A percentile compares a stretch with the other conserved stretches of the same genome.
phyloP scores from a whole-genome alignment of 1,140 invertebrate species.

The Oryzaephilus surinamensis region DNA sequence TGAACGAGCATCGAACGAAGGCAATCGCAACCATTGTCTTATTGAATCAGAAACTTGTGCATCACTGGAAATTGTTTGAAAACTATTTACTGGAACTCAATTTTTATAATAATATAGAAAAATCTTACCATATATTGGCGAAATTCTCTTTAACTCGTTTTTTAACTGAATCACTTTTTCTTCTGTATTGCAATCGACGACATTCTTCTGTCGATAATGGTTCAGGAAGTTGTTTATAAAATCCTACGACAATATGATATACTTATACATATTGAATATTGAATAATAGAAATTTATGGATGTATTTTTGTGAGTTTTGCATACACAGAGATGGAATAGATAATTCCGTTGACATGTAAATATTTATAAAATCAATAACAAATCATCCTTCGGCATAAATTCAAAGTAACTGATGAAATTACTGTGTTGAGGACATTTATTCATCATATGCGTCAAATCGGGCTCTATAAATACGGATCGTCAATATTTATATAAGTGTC shows the following conservation, averaged over 20 bases:
- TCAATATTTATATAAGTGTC: conserved; percentile 13
- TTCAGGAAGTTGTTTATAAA: conserved; percentile 50
- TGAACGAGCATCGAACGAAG: conserved; percentile 71
- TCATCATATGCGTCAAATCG: conserved; percentile 12
- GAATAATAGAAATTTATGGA: not conserved
- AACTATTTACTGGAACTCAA: not conserved
- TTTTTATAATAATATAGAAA: conserved; percentile 1
- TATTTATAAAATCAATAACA: conserved; percentile 11
- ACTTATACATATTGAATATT: conserved; percentile 1
- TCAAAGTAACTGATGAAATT: conserved; percentile 14
- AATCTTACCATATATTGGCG: conserved; percentile 55
- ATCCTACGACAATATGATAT: conserved; percentile 41
- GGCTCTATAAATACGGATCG: conserved; percentile 12
- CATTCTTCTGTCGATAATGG: conserved; percentile 46
- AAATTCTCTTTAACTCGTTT: conserved; percentile 58
- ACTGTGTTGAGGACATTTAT: conserved; percentile 8
- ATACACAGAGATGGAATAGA: conserved; percentile 2
- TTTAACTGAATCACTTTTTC: conserved; percentile 55
- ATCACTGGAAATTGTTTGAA: conserved; percentile 42
- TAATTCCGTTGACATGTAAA: conserved; percentile 9
- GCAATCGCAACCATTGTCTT: conserved; percentile 47
- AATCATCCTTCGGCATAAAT: conserved; percentile 10
- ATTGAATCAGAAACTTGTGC: conserved; percentile 45
- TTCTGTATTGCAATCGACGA: conserved; percentile 47
- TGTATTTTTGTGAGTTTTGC: no score